Percentiles rank a stretch among this genome's conserved stretches.
Evolutionary conservation across 53 echinoderm and acorn worm genomes (phyloP).

Genomic region (Echinometra lucunter): DNA sequence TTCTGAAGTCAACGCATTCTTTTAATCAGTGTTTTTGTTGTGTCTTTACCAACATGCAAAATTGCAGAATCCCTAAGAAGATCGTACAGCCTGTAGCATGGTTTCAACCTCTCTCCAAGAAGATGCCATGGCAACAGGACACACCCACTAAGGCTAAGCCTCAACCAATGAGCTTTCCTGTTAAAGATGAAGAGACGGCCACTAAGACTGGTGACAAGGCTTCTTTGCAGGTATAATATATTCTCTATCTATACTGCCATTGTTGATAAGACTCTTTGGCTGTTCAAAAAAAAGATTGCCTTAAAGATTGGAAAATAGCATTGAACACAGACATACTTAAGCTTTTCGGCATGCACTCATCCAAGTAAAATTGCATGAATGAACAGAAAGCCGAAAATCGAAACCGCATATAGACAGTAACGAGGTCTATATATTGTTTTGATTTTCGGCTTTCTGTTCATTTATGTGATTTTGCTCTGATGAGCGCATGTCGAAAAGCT

Average conservation of each 20-base stretch:
- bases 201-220: slow-evolving; percentile 75
- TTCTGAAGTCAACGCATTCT: not conserved
- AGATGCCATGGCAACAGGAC: slow-evolving; percentile 95
- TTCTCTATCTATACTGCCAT: not conserved
- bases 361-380: too few species aligned
- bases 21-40: not conserved
- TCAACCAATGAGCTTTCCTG: slow-evolving; percentile 76
- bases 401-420: too few species aligned
- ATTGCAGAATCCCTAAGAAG: slow-evolving; percentile 61
- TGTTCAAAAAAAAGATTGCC: too few species aligned
- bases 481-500: too few species aligned
- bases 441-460: too few species aligned
- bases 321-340: too few species aligned
- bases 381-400: too few species aligned
- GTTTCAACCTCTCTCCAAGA: slow-evolving; percentile 95
- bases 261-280: not conserved
- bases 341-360: too few species aligned
- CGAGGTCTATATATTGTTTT: too few species aligned
- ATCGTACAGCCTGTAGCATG: slow-evolving; percentile 84
- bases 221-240: slow-evolving; percentile 82
- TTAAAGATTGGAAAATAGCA: too few species aligned
- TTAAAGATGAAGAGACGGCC: slow-evolving; percentile 61
- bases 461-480: too few species aligned
- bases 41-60: not conserved
- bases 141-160: slow-evolving; percentile 73